Base-by-base conservation (phyloP, 2,888 invertebrate species). In the Dastarcus helophoroides region DNA sequence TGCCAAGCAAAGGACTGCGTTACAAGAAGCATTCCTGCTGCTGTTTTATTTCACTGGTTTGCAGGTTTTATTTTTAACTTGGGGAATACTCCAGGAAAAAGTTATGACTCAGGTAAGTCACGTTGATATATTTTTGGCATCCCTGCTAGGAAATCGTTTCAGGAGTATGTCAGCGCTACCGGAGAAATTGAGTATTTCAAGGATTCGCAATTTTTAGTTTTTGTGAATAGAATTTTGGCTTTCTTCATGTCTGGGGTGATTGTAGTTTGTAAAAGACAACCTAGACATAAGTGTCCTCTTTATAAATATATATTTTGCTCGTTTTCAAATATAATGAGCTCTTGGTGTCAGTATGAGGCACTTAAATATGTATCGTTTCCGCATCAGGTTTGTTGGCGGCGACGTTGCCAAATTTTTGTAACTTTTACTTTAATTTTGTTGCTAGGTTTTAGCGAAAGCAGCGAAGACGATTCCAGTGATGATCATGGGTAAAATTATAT, bases 341-440 rank as follows among this genome's bases (percentile, higher is more conserved):
- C 94, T 26, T 99, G 97, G 97, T 97, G 93, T 62, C 98, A 99
- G 63, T 98, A 99, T 58, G 98, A 98, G 64, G 97, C 97, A 12
- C 69, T 99, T 25, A 97, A 97, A 61, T 99, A 84, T 62, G 91
- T 98, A 50, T 93, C 86, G 54, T 98, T 98, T 60, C 97, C 97
- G 2, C 91, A 94, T 26, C 95, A 97, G 72, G 90, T 86, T 43
- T 48, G 38, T 29, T 14, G 10, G 15, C 22, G 5, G n/a, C 14
- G 2, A 17, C 14, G 15, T 19, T 14, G 1, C 11, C 6, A 22
- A n/a, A 22, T 23, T 23, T 16, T 3, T 23, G 10, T 5, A 28
- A 15, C 16, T 24, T 5, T 25, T 29, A 14, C 5, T n/a, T n/a
- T 28, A 16, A 14, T 23, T 21, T 11, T 6, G 24, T 19, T 50